Percentiles rank a stretch among this genome's conserved stretches.
Evolutionary conservation across 2,888 invertebrate species (phyloP).

Genomic region (Eupsilia transversa): DNA sequence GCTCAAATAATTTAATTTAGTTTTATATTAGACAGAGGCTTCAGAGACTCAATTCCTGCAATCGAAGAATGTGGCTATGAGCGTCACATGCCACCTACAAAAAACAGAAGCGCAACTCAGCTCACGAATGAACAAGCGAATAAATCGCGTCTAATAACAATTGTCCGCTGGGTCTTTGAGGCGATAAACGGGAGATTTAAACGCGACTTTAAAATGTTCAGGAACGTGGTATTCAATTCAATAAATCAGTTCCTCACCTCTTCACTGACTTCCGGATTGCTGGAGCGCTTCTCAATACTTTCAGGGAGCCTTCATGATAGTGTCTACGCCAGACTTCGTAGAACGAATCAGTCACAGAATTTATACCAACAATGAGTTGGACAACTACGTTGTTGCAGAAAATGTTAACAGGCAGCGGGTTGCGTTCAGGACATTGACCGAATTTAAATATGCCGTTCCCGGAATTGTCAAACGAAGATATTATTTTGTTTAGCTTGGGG

Average conservation of each 20-base stretch:
- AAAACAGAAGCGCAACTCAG: neutral
- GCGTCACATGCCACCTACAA: neutral
- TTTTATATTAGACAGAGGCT: neutral
- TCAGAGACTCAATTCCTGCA: neutral
- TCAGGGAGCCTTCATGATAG: slow-evolving; percentile 1
- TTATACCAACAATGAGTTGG: slow-evolving; percentile 2
- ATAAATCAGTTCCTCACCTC: slow-evolving; percentile 3
- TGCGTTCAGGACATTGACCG: neutral
- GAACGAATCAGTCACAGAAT: slow-evolving; percentile 3
- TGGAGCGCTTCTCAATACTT: neutral
- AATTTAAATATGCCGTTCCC: slow-evolving; percentile 11
- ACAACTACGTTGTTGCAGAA: slow-evolving; percentile 16
- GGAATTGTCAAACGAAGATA: slow-evolving; percentile 25
- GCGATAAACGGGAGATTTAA: neutral
- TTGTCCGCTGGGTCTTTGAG: neutral
- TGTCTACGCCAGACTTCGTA: neutral
- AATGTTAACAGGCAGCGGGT: neutral
- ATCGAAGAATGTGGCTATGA: neutral
- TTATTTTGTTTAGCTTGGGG: slow-evolving; percentile 36
- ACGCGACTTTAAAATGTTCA: slow-evolving; percentile 3
- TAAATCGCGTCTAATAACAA: neutral
- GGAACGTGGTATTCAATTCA: neutral
- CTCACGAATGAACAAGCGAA: neutral
- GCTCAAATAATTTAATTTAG: too few species aligned
- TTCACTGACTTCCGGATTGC: neutral